A percentile compares a stretch with the other conserved stretches of the same genome.
These are phyloP conservation scores for Drosophila subobscura DNA, from an alignment of 1,140 invertebrate species.

Conservation along the genomic window DNA sequence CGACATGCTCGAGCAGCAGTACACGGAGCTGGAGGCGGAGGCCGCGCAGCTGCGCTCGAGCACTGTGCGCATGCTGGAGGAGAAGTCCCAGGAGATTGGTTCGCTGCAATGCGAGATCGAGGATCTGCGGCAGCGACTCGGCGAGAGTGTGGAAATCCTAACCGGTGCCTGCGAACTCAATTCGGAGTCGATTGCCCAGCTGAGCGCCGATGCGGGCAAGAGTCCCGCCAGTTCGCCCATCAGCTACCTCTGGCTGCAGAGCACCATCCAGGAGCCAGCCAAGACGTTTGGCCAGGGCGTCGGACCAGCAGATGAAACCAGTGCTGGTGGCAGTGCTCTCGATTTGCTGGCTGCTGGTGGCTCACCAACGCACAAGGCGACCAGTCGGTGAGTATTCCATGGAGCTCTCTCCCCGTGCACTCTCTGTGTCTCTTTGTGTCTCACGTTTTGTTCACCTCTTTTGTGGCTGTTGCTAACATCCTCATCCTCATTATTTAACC, in stretches of 20 bases:
- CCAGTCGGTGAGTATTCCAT: constrained; percentile 69
- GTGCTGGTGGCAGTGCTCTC: constrained; percentile 31
- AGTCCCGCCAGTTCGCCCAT: constrained; percentile 84
- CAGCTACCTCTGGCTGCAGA: constrained; percentile 84
- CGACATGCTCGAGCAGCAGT: constrained; percentile 89
- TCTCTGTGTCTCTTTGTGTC: constrained; percentile 1
- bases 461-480: constrained; percentile 2
- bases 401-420: constrained; percentile 2
- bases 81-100: constrained; percentile 85
- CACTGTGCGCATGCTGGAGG: constrained; percentile 71
- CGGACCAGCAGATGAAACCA: constrained; percentile 30
- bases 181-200: constrained; percentile 47
- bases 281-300: constrained; percentile 47
- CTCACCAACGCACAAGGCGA: constrained; percentile 60
- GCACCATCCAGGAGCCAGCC: constrained; percentile 83
- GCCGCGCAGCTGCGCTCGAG: constrained; percentile 85
- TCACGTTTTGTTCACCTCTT: constrained; percentile 8
- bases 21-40: constrained; percentile 89
- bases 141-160: constrained; percentile 78
- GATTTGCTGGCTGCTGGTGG: constrained; percentile 39
- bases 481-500: neutral
- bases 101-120: constrained; percentile 85
- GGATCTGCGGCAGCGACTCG: constrained; percentile 71
- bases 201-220: constrained; percentile 50
- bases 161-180: constrained; percentile 76